These are phyloP conservation scores for human (Homo sapiens) DNA, from an alignment of 2,113 vertebrate species.

Conservation along the genomic window GRCh38 chr2:19881501-19882000, in stretches of 20 bases:
- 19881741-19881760: neutral
- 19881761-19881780: conserved; percentile 67
- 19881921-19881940: neutral
- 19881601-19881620: conserved; percentile 77
- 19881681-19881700: neutral
- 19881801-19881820: neutral
- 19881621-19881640: neutral
- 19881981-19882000: too few species aligned
- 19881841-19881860: conserved; percentile 51
- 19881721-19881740: neutral
- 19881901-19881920: neutral
- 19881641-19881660: neutral
- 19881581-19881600: conserved; percentile 68
- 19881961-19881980: neutral
- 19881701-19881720: conserved; percentile 63
- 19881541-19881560: neutral
- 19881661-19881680: neutral
- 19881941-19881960: neutral
- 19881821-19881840: conserved; percentile 68
- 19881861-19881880: conserved; percentile 57
- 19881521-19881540: neutral
- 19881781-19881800: conserved; percentile 57
- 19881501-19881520: neutral
- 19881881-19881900: conserved; percentile 64
- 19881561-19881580: conserved; percentile 59